Evolutionary conservation across 2,113 vertebrate genomes (phyloP), one percentile per base, ranked within the genome.

Genomic region (Dromaius novaehollandiae): DNA sequence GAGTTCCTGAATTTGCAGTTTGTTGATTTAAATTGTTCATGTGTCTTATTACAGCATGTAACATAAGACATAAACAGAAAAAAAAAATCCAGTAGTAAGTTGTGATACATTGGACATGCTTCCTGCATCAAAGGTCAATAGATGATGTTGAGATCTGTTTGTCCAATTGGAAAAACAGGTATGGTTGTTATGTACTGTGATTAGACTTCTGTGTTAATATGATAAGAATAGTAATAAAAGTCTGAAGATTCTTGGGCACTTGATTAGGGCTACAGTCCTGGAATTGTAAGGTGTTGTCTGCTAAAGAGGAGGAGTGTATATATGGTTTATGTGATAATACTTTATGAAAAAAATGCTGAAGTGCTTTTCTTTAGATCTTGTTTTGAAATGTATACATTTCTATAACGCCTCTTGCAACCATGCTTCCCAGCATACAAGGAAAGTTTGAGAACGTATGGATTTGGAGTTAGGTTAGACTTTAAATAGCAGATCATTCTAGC

Each of bases 121-220:
- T 94, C 93, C 89, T 97, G 85, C 79, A 76, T 93, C 91, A 38
- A 82, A 93, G 96, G 85, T 89, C 90, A 89, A 40, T 91, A 86
- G 89, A 91, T 96, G 94, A 95, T 89, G 66, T 94, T 96, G 78
- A 94, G 91, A 91, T 94, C 82, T 87, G 58, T 97, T 96, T 95
- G 63, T 94, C 75, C 91, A 80, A 61, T 89, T 95, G 91, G 91
- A 96, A 82, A 85, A 96, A 58, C 96, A 95, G 95, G 93, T 95
- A 89, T 30, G 85, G n/a, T 95, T 85, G 71, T 66, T 86, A 48
- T 58, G 11, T 88, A 70, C 20, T 38, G 38, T 69, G 48, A 87
- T 96, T 86, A 61, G 88, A 83, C 50, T 93, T 90, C 76, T 75
- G 21, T 46, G n/a, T 78, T 91, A 81, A 36, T 89, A 63, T 58